Evolutionary conservation across 2,797 vertebrate species (phyloP).

Genomic region (Ctenochaetus hawaiiensis): DNA sequence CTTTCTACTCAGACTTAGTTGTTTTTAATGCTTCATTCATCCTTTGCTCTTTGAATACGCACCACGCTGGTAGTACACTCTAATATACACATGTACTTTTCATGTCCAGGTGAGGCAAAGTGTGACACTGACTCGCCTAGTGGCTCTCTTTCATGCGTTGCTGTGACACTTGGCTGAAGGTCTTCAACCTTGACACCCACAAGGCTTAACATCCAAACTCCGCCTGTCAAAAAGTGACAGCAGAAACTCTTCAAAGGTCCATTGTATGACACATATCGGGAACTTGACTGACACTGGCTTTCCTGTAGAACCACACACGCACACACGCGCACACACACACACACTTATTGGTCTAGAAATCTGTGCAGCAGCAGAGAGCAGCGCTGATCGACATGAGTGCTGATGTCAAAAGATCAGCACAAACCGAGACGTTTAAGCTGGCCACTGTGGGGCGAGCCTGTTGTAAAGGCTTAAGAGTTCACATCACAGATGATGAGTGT

Average conservation of each 20-base stretch:
- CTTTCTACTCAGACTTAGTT: too few relatives aligned
- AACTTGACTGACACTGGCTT: slow-evolving; percentile 24
- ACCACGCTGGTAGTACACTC: too few relatives aligned
- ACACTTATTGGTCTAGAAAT: slow-evolving; percentile 43
- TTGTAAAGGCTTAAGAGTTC: slow-evolving; percentile 21
- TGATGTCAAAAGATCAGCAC: slow-evolving; percentile 63
- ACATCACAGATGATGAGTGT: slow-evolving; percentile 27
- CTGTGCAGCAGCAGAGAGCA: slow-evolving; percentile 32
- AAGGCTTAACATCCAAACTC: slow-evolving; percentile 30
- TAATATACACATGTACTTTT: too few relatives aligned
- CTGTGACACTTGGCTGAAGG: too few relatives aligned
- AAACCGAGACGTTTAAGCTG: slow-evolving; percentile 41
- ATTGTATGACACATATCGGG: slow-evolving; percentile 29
- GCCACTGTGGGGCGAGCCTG: slow-evolving; percentile 16
- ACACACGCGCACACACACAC: too few relatives aligned
- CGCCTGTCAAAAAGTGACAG: slow-evolving; percentile 42
- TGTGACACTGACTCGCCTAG: too few relatives aligned
- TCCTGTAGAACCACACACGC: not conserved
- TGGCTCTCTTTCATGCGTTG: too few relatives aligned
- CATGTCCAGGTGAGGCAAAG: too few relatives aligned
- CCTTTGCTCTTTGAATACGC: too few relatives aligned
- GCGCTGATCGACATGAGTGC: slow-evolving; percentile 52
- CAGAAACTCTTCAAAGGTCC: slow-evolving; percentile 39
- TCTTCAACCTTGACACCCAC: slow-evolving; percentile 32
- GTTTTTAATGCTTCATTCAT: too few relatives aligned